Evolutionary conservation across 1,140 invertebrate species (phyloP).

Genomic region (Drosophila azteca): DNA sequence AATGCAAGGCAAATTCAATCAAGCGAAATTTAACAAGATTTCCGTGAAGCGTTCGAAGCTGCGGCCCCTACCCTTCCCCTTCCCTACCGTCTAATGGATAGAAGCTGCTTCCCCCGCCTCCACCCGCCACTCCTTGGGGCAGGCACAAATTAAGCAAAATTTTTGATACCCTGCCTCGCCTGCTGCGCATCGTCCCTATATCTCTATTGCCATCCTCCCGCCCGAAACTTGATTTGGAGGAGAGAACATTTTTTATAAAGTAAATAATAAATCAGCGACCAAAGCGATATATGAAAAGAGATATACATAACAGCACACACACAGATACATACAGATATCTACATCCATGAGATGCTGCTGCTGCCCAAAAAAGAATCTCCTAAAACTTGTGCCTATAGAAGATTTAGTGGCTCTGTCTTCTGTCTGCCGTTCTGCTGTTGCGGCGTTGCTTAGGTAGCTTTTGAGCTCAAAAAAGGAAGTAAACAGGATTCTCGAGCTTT

Average conservation of each 20-base stretch:
- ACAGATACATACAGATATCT: slow-evolving; percentile 23
- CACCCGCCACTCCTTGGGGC: not conserved
- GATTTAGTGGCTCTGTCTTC: slow-evolving; percentile 70
- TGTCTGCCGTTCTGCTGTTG: slow-evolving; percentile 2
- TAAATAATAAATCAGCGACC: slow-evolving; percentile 75
- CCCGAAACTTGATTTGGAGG: slow-evolving; percentile 48
- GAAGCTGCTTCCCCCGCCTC: slow-evolving; percentile 13
- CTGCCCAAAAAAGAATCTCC: slow-evolving; percentile 47
- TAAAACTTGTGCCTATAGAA: slow-evolving; percentile 65
- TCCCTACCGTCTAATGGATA: slow-evolving; percentile 51
- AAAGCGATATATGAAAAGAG: slow-evolving; percentile 65
- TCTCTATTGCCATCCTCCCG: slow-evolving; percentile 1
- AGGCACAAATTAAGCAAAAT: slow-evolving; percentile 57
- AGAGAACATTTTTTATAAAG: slow-evolving; percentile 63
- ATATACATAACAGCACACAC: slow-evolving; percentile 25
- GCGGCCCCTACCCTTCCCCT: not conserved
- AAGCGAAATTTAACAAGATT: slow-evolving; percentile 77
- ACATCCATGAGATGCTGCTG: slow-evolving; percentile 26
- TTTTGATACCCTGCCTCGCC: slow-evolving; percentile 23
- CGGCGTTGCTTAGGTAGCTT: slow-evolving; percentile 66
- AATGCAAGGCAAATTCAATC: slow-evolving; percentile 70
- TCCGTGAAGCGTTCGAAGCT: slow-evolving; percentile 53
- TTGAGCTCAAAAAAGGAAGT: slow-evolving; percentile 56
- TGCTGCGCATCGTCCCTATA: not conserved
- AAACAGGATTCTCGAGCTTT: slow-evolving; percentile 78